A percentile compares a stretch with the other conserved stretches of the same genome.
phyloP scores from a whole-genome alignment of 1,140 invertebrate species.

The Drosophila repleta region DNA sequence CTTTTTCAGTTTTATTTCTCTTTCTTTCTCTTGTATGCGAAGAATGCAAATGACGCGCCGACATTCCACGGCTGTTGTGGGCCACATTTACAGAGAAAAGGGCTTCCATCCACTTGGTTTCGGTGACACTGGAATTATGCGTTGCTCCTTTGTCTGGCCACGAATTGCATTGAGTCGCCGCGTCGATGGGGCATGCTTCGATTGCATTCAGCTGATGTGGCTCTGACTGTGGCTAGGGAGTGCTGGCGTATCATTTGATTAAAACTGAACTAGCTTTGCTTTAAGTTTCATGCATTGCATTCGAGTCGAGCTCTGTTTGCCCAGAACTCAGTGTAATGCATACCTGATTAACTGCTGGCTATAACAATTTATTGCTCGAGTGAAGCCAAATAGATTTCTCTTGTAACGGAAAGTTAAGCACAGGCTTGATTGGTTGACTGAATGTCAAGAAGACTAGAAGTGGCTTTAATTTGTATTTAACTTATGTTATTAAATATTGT shows the following conservation, averaged over 20 bases:
- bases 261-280: slow-evolving; percentile 2
- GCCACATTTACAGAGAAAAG: slow-evolving; percentile 53
- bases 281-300: slow-evolving; percentile 8
- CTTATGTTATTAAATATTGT: no score
- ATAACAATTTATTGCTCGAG: slow-evolving; percentile 1
- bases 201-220: slow-evolving; percentile 14
- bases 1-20: slow-evolving; percentile 24
- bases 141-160: slow-evolving; percentile 16
- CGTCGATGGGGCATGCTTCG: neutral
- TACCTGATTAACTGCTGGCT: neutral
- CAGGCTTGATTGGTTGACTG: neutral
- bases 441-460: no score
- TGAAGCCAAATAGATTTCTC: neutral
- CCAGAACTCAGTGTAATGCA: slow-evolving; percentile 5
- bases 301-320: neutral
- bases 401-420: neutral
- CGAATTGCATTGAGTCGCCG: slow-evolving; percentile 13
- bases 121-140: slow-evolving; percentile 59
- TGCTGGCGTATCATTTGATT: slow-evolving; percentile 21
- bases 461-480: no score
- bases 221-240: neutral
- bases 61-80: slow-evolving; percentile 37
- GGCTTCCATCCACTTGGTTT: slow-evolving; percentile 20
- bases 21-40: slow-evolving; percentile 39
- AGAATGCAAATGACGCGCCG: slow-evolving; percentile 71